Evolutionary conservation across 2,113 vertebrate genomes (phyloP), one percentile per base, ranked within the genome.

Genomic region (Apteryx owenii): DNA sequence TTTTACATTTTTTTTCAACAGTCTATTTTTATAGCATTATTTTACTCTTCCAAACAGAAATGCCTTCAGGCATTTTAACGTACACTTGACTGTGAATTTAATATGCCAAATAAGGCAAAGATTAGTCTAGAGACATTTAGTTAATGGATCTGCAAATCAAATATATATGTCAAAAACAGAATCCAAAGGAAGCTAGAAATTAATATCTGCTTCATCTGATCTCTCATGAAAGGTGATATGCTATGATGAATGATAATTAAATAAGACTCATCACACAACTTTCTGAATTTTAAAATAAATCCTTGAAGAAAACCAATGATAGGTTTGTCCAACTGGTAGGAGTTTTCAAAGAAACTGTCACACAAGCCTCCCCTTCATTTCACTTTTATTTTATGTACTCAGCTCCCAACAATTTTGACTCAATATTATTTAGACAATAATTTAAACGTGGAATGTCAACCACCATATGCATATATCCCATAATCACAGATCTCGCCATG

Each of bases 281-380:
- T 95, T 54, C 2, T 91, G 81, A 93, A 94, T 92, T 97, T 94
- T 84, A 92, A 95, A 91, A 88, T 76, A 89, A 85, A 89, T 84
- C 83, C 81, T 93, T 96, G 83, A 97, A 96, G 85, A 76, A 93
- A 95, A 89, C n/a, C 1, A 18, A 71, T 95, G 93, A 89, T 96
- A 89, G 36, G 68, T 94, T 93, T 93, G 95, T 88, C 95, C 95
- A 93, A 42, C 13, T 58, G 62, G 28, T 86, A 50, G 69, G 69
- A 93, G 82, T 89, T 93, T 97, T 97, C 89, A 96, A 96, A 95
- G 89, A 93, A 95, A 56, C 83, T 93, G 94, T 93, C 94, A 93
- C n/a, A 42, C 33, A 85, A 85, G 29, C 12, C 44, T 90, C 31
- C 29, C 29, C 50, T 53, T 92, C 62, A 26, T 38, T 66, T 87